These are phyloP conservation scores for Diplodus sargus DNA, from an alignment of 2,797 vertebrate species.

Conservation along the genomic window DNA sequence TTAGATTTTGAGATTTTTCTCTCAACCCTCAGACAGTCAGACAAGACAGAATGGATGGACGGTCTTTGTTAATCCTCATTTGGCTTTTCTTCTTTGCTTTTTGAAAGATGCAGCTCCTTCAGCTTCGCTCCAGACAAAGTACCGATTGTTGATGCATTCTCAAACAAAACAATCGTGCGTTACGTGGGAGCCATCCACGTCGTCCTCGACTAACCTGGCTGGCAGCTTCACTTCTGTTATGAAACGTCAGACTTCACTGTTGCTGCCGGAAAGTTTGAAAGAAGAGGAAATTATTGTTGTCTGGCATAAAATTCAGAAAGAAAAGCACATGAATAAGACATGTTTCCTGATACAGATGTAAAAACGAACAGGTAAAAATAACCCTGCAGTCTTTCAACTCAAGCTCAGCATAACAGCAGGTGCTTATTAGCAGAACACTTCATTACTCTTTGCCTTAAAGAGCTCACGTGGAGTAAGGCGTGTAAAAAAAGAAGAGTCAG, in stretches of 20 bases:
- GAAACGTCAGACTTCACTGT: background rate
- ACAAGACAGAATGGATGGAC: too few relatives aligned
- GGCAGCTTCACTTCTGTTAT: background rate
- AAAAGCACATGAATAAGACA: background rate
- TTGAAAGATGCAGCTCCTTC: background rate
- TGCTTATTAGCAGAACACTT: background rate
- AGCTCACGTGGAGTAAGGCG: background rate
- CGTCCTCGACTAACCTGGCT: background rate
- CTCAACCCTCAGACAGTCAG: too few relatives aligned
- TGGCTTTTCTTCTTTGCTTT: too few relatives aligned
- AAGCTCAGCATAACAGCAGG: slow-evolving; percentile 1
- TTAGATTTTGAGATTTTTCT: too few relatives aligned
- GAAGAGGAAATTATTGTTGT: background rate
- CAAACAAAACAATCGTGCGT: too few relatives aligned
- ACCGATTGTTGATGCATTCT: too few relatives aligned
- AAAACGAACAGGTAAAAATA: background rate
- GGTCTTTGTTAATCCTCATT: too few relatives aligned
- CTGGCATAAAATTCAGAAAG: background rate
- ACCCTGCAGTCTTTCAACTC: background rate
- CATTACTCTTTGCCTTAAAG: background rate
- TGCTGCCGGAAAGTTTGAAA: background rate
- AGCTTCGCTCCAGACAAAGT: background rate
- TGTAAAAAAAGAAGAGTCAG: background rate
- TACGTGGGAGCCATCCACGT: background rate
- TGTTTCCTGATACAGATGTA: background rate